Conservation (phyloP, 2,797 vertebrate genomes). For the Euphonia xanthogaster region DNA sequence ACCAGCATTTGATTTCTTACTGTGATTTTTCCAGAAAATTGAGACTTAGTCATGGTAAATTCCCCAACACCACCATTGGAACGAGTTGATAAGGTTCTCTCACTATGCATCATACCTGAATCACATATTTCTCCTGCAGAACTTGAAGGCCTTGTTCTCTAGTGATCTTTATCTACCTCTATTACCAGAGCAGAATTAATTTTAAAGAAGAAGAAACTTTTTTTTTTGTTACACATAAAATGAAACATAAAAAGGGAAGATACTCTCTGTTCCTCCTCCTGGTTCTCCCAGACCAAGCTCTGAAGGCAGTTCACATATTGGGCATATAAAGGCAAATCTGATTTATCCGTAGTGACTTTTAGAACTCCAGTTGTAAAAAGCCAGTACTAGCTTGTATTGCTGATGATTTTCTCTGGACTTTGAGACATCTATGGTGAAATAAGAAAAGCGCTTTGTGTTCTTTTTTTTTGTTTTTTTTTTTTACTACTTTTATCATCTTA, state of each 20-base stretch:
- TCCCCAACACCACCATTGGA: neutral
- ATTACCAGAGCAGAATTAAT: neutral
- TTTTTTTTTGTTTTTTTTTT: neutral
- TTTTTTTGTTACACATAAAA: neutral
- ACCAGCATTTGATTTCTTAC: neutral
- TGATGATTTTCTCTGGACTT: conserved; percentile 36
- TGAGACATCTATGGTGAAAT: neutral
- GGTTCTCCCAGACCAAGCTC: neutral
- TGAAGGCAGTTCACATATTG: neutral
- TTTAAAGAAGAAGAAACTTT: neutral
- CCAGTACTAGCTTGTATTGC: neutral
- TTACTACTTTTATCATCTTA: conserved; percentile 19
- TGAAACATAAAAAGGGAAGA: neutral
- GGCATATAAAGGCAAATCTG: neutral
- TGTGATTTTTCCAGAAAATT: neutral
- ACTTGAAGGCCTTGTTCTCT: neutral
- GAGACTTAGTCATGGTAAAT: neutral
- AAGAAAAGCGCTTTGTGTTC: neutral
- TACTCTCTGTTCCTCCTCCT: neutral
- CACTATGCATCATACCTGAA: neutral
- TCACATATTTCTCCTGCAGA: neutral
- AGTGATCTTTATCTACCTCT: neutral
- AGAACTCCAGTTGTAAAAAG: neutral
- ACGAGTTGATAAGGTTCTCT: neutral
- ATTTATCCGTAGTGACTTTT: neutral